Evolutionary conservation across 2,888 invertebrate species (phyloP), one percentile per base, ranked within the genome.

Genomic region (Digitonthophagus gazella): DNA sequence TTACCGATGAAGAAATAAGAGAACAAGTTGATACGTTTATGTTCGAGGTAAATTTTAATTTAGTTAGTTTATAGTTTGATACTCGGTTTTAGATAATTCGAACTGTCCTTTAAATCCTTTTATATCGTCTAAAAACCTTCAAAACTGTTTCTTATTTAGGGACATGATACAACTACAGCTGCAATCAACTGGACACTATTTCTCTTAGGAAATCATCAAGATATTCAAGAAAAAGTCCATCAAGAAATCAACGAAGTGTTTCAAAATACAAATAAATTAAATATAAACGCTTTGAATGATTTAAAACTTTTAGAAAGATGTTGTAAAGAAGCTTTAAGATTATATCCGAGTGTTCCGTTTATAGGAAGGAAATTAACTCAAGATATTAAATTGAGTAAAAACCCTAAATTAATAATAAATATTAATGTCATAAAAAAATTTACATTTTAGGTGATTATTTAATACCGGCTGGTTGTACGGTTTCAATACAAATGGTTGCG

Each of bases 221-320:
- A 78, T 65, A 69, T 75, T 66, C 80, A 80, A 80, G 82, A 80
- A 1, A 80, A 82, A 28, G 84, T 86, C 0, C 75, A 84, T 0
- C 79, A 86, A 68, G 87, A 87, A 78, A 76, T 86, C 65, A 81
- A 83, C 11, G 77, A 79, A n/a, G 85, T 86, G 70, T 69, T 69
- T 28, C 84, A 85, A 2, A 54, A 83, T 81, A 74, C 78, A 75
- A 15, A 85, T 0, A 85, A 83, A 2, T 84, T 87, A 80, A 85
- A 86, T 58, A 19, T 61, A 61, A 61, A 61, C n/a, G 87, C 88
- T 72, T 79, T 91, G 11, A 80, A 86, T 69, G 84, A 86, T 67
- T 87, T 91, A 87, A 85, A 86, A 69, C 91, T 90, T 75, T 82
- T 91, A 71, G 91, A 91, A 73, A 86, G 87, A 74, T 90, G 90